Percentiles rank a stretch among this genome's conserved stretches.
These are phyloP conservation scores for Cheilosia scutellata DNA, from an alignment of 2,888 invertebrate genomes.

Conservation along the genomic window DNA sequence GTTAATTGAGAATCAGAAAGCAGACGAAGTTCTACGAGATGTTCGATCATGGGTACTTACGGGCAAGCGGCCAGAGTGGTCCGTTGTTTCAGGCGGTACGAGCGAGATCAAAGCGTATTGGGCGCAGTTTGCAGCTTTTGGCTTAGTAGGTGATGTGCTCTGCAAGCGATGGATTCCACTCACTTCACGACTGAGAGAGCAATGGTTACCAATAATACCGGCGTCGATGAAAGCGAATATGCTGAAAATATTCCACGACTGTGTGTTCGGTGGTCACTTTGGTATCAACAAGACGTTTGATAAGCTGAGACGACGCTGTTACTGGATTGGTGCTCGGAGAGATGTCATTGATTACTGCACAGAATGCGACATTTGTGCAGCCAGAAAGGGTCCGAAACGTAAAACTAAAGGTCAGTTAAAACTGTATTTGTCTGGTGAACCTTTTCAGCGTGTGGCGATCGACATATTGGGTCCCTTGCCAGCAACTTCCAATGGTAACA, in stretches of 20 bases:
- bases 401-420: conserved; percentile 8
- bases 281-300: background rate
- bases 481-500: background rate
- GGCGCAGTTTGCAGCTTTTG: conserved; percentile 2
- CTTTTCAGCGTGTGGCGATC: conserved; percentile 6
- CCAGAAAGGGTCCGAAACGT: background rate
- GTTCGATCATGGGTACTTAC: background rate
- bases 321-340: conserved; percentile 2
- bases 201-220: conserved; percentile 6
- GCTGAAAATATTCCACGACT: background rate
- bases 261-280: background rate
- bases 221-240: background rate
- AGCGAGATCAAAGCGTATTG: conserved; percentile 8
- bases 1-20: background rate
- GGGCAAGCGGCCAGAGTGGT: background rate
- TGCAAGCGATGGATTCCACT: conserved; percentile 1
- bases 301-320: background rate
- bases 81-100: background rate
- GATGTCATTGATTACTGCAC: conserved; percentile 2
- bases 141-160: background rate
- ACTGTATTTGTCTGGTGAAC: background rate
- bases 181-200: background rate
- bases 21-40: background rate
- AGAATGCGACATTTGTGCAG: background rate
- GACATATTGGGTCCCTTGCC: background rate